Conservation (phyloP, 2,797 vertebrate genomes). For the Nothura maculosa region DNA sequence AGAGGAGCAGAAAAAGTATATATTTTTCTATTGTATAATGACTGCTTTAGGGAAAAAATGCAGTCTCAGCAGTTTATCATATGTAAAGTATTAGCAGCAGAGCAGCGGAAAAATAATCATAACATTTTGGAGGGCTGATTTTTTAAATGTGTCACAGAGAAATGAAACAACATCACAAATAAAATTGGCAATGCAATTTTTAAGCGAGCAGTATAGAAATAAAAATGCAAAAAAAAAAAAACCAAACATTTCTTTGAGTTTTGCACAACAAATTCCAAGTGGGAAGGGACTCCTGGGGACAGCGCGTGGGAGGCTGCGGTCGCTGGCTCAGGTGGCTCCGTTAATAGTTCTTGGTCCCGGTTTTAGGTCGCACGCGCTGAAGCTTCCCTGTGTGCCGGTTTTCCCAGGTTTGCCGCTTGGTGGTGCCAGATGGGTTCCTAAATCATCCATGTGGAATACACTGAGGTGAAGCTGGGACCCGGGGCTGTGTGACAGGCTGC, state of each 20-base stretch:
- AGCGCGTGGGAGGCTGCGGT: accelerated
- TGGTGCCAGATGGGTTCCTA: constrained; percentile 51
- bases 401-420: constrained; percentile 48
- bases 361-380: accelerated
- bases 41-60: neutral
- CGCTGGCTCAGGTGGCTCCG: accelerated
- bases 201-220: neutral
- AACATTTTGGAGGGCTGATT: neutral
- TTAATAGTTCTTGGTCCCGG: accelerated
- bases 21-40: neutral
- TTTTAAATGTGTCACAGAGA: accelerated
- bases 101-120: neutral
- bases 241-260: neutral
- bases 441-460: neutral
- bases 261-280: neutral
- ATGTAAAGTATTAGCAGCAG: neutral
- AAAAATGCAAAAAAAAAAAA: neutral
- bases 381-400: neutral
- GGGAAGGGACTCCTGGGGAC: too few relatives aligned
- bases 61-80: neutral
- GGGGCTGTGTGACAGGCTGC: accelerated
- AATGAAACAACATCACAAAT: neutral
- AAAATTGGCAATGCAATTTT: neutral
- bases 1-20: neutral
- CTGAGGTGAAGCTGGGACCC: neutral